phyloP scores from a whole-genome alignment of 2,113 vertebrate species.

The Rhegmatorhina hoffmannsi region DNA sequence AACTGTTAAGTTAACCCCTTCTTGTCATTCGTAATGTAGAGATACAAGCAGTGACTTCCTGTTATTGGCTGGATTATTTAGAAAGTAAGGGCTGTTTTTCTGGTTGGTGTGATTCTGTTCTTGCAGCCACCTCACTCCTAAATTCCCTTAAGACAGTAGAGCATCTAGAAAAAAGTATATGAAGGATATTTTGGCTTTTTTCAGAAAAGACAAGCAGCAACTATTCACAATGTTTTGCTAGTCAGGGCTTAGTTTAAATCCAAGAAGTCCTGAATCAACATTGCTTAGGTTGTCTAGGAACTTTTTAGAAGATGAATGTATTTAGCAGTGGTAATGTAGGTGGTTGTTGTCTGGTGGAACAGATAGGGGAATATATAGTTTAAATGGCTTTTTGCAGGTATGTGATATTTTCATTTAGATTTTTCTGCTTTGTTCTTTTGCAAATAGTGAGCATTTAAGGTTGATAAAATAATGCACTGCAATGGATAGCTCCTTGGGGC shows the following conservation, averaged over 20 bases:
- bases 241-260: not conserved
- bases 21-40: not conserved
- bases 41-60: not conserved
- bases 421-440: conserved; percentile 8
- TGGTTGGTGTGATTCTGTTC: not conserved
- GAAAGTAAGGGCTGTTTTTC: not conserved
- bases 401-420: not conserved
- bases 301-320: not conserved
- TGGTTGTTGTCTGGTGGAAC: not conserved
- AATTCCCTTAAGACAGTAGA: not conserved
- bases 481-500: not conserved
- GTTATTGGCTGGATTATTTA: not conserved
- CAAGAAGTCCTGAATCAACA: not conserved
- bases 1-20: not conserved
- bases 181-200: not conserved
- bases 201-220: not conserved
- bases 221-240: not conserved
- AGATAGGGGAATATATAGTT: not conserved
- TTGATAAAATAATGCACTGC: not conserved
- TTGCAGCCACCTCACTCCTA: not conserved
- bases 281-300: not conserved
- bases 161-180: not conserved
- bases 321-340: not conserved
- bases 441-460: not conserved
- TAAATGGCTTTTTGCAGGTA: not conserved